Percentiles rank a stretch among this genome's conserved stretches.
These are phyloP conservation scores for Bambusicola thoracicus DNA, from an alignment of 2,113 vertebrate genomes.

Conservation along the genomic window DNA sequence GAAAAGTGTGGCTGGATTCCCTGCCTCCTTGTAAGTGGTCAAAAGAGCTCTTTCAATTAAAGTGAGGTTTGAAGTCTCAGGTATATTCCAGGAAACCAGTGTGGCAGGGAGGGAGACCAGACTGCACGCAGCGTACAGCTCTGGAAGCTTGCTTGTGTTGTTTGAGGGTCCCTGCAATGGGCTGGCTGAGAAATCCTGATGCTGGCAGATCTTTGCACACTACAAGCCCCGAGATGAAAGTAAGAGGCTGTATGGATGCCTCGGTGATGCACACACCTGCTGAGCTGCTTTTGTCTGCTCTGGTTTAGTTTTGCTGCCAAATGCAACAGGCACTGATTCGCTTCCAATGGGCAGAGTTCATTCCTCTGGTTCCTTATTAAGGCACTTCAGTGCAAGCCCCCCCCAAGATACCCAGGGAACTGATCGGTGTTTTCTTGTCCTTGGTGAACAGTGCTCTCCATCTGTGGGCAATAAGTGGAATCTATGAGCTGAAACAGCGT, in stretches of 20 bases:
- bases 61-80: slow-evolving; percentile 29
- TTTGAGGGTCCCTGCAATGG: not conserved
- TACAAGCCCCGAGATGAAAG: not conserved
- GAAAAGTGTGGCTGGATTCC: slow-evolving; percentile 39
- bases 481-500: not conserved
- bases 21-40: slow-evolving; percentile 27
- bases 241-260: not conserved
- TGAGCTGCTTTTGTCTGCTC: not conserved
- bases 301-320: not conserved
- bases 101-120: not conserved
- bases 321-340: not conserved
- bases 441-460: not conserved
- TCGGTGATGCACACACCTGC: not conserved
- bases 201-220: not conserved
- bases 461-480: not conserved
- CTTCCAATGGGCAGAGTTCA: not conserved
- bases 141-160: slow-evolving; percentile 6
- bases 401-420: not conserved
- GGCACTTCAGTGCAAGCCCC: not conserved
- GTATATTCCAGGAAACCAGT: slow-evolving; percentile 6
- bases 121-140: not conserved
- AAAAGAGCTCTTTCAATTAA: slow-evolving; percentile 65
- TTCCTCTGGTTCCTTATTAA: not conserved
- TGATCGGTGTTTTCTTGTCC: not conserved
- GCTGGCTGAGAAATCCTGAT: not conserved